A percentile compares a stretch with the other conserved stretches of the same genome.
Conservation (phyloP, 2,797 vertebrate species). For the Dromococcyx pavoninus region DNA sequence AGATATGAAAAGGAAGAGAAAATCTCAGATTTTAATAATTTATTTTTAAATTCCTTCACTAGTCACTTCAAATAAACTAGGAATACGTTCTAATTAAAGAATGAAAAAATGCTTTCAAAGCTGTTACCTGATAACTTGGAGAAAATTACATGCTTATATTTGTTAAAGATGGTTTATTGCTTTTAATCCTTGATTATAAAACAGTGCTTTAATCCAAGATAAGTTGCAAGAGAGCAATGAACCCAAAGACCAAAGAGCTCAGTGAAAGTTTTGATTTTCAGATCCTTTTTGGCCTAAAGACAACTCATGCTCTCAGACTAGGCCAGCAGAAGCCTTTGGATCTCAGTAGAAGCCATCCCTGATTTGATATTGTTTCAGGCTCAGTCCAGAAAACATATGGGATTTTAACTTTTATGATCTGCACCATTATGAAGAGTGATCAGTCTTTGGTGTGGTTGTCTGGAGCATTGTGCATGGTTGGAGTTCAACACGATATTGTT, state of each 20-base stretch:
- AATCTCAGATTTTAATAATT: neutral
- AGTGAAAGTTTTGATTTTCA: neutral
- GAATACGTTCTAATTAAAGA: neutral
- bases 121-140: neutral
- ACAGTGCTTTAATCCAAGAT: conserved; percentile 7
- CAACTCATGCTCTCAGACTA: neutral
- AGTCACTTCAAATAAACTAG: neutral
- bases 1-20: neutral
- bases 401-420: neutral
- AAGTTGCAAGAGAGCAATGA: neutral
- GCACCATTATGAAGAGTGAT: neutral
- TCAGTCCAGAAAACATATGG: fast-evolving
- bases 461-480: neutral
- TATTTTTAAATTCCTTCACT: neutral
- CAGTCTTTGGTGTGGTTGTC: neutral
- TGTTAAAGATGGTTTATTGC: neutral
- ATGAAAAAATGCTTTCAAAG: neutral
- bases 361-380: neutral
- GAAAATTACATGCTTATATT: neutral
- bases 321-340: neutral
- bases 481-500: neutral
- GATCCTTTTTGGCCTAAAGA: neutral
- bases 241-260: neutral
- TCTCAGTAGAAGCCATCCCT: neutral
- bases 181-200: conserved; percentile 33